A percentile compares a stretch with the other conserved stretches of the same genome.
Conservation (phyloP, 1,140 invertebrate genomes). For the Reticulitermes speratus region DNA sequence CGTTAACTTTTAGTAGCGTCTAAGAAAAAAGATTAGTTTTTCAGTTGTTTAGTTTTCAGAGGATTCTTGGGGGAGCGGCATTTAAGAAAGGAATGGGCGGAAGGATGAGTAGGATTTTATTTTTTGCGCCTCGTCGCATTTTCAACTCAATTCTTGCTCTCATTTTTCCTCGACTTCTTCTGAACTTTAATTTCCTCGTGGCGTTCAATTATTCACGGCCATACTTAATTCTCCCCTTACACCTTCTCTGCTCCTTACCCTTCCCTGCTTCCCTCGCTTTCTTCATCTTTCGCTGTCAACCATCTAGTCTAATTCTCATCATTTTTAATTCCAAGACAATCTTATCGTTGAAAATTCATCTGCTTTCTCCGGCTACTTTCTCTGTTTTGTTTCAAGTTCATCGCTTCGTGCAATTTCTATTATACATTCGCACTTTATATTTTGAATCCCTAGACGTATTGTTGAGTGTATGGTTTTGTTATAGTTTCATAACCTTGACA, state of each 20-base stretch:
- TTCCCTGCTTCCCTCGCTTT: neutral
- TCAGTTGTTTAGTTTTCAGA: neutral
- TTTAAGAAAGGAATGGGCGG: neutral
- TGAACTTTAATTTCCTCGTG: constrained; percentile 15
- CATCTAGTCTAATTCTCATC: constrained; percentile 7
- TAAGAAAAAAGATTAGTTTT: neutral
- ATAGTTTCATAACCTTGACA: neutral
- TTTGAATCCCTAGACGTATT: neutral
- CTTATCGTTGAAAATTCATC: constrained; percentile 10
- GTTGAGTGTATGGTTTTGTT: neutral
- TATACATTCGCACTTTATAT: neutral
- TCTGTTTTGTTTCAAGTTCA: neutral
- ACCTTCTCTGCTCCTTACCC: neutral
- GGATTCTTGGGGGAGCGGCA: neutral
- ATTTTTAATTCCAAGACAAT: constrained; percentile 2
- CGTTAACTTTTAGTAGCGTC: neutral
- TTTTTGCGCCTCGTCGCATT: constrained; percentile 12
- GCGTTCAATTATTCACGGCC: constrained; percentile 17
- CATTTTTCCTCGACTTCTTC: constrained; percentile 7
- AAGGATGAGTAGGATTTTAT: neutral
- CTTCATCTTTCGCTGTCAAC: neutral
- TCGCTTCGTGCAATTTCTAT: neutral
- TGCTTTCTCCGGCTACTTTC: neutral
- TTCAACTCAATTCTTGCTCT: constrained; percentile 13
- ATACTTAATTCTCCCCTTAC: neutral